Conservation (phyloP, 2,888 invertebrate genomes). For the Nematopogon swammerdamellus region DNA sequence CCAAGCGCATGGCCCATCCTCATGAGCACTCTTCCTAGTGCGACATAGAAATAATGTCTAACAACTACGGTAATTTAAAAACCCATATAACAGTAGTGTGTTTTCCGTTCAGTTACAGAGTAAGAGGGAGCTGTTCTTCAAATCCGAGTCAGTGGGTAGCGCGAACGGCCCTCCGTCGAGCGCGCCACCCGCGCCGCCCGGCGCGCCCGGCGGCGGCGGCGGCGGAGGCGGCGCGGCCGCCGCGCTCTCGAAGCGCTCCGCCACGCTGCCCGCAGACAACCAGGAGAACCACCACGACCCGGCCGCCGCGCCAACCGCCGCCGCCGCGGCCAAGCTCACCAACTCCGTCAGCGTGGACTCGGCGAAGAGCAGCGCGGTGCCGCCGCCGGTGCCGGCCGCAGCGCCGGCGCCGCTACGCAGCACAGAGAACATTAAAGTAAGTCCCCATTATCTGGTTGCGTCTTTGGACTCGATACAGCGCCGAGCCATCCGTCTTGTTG, state of each 20-base stretch:
- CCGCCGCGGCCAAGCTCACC: constrained; percentile 41
- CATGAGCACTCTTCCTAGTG: too few relatives aligned
- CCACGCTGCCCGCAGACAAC: constrained; percentile 36
- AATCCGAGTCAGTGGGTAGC: constrained; percentile 62
- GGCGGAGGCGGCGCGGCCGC: constrained; percentile 43
- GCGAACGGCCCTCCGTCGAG: constrained; percentile 29
- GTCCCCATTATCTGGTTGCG: neutral
- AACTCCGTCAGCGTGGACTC: constrained; percentile 39
- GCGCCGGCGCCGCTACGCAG: constrained; percentile 47
- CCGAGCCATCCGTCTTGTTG: neutral
- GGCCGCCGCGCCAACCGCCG: too few relatives aligned
- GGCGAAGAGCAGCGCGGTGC: constrained; percentile 35
- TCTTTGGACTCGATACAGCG: too few relatives aligned
- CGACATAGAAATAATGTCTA: too few relatives aligned
- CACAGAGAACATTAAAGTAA: constrained; percentile 49
- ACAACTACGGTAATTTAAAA: too few relatives aligned
- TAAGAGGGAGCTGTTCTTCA: constrained; percentile 86
- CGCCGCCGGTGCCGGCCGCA: constrained; percentile 41
- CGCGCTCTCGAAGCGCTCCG: constrained; percentile 44
- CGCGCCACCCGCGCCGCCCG: constrained; percentile 23
- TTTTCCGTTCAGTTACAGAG: constrained; percentile 65
- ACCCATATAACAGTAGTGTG: too few relatives aligned
- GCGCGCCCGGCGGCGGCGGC: constrained; percentile 46
- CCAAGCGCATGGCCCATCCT: too few relatives aligned
- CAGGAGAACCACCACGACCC: constrained; percentile 49